Conservation (phyloP, 2,113 vertebrate species). For the Calidris pygmaea region DNA sequence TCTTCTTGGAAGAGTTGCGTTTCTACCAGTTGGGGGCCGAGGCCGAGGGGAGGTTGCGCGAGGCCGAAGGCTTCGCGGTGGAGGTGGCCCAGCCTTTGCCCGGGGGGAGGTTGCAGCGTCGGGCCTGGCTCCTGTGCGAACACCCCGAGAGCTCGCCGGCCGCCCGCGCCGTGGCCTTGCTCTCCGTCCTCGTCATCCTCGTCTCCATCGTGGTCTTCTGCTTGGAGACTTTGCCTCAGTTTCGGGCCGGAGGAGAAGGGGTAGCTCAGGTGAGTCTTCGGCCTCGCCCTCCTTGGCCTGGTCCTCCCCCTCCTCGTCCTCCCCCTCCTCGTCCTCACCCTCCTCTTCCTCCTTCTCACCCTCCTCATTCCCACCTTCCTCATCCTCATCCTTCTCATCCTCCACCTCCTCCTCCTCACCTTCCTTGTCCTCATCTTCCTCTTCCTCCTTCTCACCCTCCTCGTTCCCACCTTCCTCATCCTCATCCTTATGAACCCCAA, state of each 20-base stretch:
- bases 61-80: conserved; percentile 86
- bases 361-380: background rate
- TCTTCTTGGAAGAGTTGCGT: conserved; percentile 90
- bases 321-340: accelerated
- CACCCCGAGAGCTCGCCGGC: conserved; percentile 89
- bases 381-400: background rate
- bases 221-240: conserved; percentile 90
- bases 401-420: too few species aligned
- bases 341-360: background rate
- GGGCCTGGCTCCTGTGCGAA: conserved; percentile 91
- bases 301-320: accelerated
- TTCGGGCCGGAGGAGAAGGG: conserved; percentile 74
- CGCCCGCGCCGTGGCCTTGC: conserved; percentile 88
- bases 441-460: accelerated
- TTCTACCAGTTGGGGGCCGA: conserved; percentile 91
- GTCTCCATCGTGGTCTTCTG: conserved; percentile 95
- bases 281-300: background rate
- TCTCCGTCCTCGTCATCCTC: conserved; percentile 92
- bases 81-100: conserved; percentile 81
- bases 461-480: too few species aligned
- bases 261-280: background rate
- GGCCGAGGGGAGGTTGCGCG: conserved; percentile 82
- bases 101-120: conserved; percentile 73
- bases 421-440: background rate
- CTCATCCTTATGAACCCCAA: too few species aligned